Evolutionary conservation across 1,140 invertebrate genomes (phyloP).

Genomic region (Bombus cullumanus): DNA sequence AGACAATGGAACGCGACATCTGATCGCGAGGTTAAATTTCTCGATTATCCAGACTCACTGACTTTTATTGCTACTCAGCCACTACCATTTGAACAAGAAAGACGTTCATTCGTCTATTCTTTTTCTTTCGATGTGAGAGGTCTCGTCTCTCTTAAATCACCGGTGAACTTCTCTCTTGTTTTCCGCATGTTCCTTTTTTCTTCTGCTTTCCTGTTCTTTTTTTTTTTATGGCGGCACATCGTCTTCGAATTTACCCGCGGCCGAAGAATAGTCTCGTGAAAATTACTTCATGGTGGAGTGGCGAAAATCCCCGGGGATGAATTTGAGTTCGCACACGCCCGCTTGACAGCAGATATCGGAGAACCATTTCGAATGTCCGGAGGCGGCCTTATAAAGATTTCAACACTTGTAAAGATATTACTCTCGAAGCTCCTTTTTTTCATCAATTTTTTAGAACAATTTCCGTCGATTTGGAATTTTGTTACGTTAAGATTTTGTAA

Average conservation of each 20-base stretch:
- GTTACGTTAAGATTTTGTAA: no score
- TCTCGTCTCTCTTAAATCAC: conserved; percentile 35
- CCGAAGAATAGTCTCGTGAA: conserved; percentile 38
- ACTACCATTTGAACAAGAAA: neutral
- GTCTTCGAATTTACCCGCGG: conserved; percentile 25
- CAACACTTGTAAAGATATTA: conserved; percentile 38
- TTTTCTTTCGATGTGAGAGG: neutral
- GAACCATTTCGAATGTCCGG: conserved; percentile 23
- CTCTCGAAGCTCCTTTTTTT: neutral
- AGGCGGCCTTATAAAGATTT: conserved; percentile 34
- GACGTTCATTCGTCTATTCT: conserved; percentile 3
- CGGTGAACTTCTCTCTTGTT: neutral
- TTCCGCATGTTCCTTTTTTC: neutral
- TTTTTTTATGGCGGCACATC: conserved; percentile 3
- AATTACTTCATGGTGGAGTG: conserved; percentile 31
- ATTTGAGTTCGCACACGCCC: conserved; percentile 12
- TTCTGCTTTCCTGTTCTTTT: no score
- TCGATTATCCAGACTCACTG: conserved; percentile 16
- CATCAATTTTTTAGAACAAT: neutral
- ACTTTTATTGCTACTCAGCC: conserved; percentile 43
- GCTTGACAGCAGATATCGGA: conserved; percentile 41
- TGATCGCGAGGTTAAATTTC: neutral
- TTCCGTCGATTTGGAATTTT: no score
- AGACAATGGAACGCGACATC: conserved; percentile 1
- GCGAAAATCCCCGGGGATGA: conserved; percentile 34